phyloP scores from a whole-genome alignment of 2,888 invertebrate genomes.

The Keiferia lycopersicella region DNA sequence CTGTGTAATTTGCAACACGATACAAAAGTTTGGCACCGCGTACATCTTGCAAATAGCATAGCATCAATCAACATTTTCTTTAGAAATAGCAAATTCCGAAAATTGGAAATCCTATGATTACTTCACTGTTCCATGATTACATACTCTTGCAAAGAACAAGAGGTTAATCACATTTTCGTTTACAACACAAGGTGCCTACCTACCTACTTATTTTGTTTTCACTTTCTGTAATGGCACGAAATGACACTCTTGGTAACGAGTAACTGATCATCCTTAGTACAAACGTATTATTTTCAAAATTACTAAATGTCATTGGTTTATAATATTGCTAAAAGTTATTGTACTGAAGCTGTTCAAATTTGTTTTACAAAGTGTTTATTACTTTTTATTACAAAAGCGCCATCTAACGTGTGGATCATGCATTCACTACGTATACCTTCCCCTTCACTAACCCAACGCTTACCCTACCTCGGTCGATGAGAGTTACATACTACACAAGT shows the following conservation, averaged over 20 bases:
- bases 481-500: background rate
- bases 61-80: background rate
- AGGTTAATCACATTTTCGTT: conserved; percentile 11
- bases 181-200: background rate
- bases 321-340: background rate
- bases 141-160: background rate
- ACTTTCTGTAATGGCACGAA: conserved; percentile 33
- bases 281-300: conserved; percentile 7
- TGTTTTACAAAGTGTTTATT: background rate
- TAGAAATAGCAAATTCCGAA: background rate
- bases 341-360: background rate
- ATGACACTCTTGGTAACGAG: conserved; percentile 19
- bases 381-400: background rate
- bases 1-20: background rate
- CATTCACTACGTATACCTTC: background rate
- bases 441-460: conserved; percentile 1
- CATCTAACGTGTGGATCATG: background rate
- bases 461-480: background rate
- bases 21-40: background rate
- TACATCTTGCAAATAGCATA: background rate
- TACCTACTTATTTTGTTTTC: conserved; percentile 20
- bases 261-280: background rate
- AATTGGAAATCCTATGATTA: background rate
- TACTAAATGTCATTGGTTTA: background rate
- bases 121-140: background rate